These are phyloP conservation scores for Sakesphorus luctuosus DNA, from an alignment of 2,113 vertebrate genomes.

Conservation along the genomic window DNA sequence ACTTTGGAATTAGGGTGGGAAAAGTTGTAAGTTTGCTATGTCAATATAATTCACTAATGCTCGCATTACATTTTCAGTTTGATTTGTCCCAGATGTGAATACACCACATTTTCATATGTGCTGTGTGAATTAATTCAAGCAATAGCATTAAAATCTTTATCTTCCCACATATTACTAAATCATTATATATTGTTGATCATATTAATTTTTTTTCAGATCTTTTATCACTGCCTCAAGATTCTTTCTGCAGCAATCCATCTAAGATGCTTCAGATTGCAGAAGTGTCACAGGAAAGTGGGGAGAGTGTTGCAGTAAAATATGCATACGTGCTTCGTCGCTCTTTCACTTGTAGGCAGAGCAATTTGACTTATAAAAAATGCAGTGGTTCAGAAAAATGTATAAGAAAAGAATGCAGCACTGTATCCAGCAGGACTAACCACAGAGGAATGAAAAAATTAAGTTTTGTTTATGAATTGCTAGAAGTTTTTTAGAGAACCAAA, in stretches of 20 bases:
- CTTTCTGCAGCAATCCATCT: constrained; percentile 35
- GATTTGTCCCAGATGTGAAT: constrained; percentile 21
- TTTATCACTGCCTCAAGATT: not conserved
- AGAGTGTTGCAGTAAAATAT: constrained; percentile 18
- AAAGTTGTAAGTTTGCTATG: not conserved
- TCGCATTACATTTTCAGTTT: not conserved
- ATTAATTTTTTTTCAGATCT: not conserved
- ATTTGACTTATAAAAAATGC: not conserved
- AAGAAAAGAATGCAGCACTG: not conserved
- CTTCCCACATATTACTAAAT: not conserved
- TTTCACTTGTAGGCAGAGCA: not conserved
- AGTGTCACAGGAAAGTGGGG: not conserved
- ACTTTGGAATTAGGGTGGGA: not conserved
- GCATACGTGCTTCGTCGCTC: not conserved
- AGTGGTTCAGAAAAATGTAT: not conserved
- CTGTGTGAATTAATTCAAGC: not conserved
- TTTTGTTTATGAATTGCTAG: not conserved
- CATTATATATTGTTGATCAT: not conserved
- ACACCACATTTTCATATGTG: not conserved
- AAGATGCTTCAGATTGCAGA: constrained; percentile 1
- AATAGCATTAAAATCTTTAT: not conserved
- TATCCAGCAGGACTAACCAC: not conserved
- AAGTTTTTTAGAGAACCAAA: not conserved
- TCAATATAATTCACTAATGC: not conserved
- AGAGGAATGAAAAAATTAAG: not conserved